These are phyloP conservation scores for Psilopogon haemacephalus DNA, from an alignment of 2,113 vertebrate species.

Conservation along the genomic window DNA sequence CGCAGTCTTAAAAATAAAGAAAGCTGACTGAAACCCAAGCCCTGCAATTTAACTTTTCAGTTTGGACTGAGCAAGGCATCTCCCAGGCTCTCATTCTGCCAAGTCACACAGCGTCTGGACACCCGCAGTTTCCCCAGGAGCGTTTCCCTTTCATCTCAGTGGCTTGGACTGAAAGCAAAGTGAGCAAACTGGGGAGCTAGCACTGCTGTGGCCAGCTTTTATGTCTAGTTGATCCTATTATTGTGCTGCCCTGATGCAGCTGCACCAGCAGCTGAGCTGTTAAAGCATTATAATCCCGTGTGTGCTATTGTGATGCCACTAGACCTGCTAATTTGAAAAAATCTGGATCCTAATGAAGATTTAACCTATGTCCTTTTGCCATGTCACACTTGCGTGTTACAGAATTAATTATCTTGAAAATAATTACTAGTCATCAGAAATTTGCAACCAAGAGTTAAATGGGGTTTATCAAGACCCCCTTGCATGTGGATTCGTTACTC, in stretches of 20 bases:
- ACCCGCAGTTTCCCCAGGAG: rapidly evolving
- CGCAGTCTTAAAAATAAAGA: background rate
- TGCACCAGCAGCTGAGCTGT: background rate
- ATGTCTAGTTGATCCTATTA: background rate
- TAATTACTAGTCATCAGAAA: rapidly evolving
- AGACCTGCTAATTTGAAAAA: background rate
- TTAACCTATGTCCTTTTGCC: background rate
- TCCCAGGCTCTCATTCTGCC: background rate
- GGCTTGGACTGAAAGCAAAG: background rate
- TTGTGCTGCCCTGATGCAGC: rapidly evolving
- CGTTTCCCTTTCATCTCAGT: background rate
- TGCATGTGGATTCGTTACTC: background rate
- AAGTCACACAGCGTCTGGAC: background rate
- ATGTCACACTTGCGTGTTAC: background rate
- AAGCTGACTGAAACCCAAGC: background rate
- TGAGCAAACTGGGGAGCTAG: background rate
- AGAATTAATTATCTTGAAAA: background rate
- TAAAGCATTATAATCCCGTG: background rate
- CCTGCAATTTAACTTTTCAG: background rate
- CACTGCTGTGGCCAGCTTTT: rapidly evolving
- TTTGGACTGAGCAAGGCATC: rapidly evolving
- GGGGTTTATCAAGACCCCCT: background rate
- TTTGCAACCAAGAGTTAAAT: background rate
- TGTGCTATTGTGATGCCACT: rapidly evolving
- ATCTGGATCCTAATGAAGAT: background rate